phyloP scores from a whole-genome alignment of 2,797 vertebrate species.

The Muscicapa comitata region DNA sequence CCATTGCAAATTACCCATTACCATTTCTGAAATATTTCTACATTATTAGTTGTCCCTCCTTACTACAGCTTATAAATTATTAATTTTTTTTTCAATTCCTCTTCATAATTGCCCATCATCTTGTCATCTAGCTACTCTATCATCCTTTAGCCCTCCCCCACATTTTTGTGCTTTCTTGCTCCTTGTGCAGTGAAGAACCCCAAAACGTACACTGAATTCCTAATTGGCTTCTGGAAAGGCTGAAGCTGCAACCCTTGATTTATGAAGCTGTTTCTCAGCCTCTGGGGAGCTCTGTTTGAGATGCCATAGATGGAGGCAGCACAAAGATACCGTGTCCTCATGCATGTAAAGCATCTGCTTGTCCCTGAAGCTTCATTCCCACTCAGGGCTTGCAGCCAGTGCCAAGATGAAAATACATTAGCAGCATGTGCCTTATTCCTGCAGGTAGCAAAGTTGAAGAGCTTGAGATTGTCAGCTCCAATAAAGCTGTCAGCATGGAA shows the following conservation, averaged over 20 bases:
- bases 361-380: background rate
- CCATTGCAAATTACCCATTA: background rate
- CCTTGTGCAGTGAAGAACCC: background rate
- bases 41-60: background rate
- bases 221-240: slow-evolving; percentile 23
- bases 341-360: slow-evolving; percentile 24
- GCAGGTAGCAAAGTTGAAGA: background rate
- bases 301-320: background rate
- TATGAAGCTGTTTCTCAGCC: slow-evolving; percentile 41
- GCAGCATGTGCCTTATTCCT: background rate
- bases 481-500: slow-evolving; percentile 1
- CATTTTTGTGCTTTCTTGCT: background rate
- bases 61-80: background rate
- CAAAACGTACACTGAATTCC: background rate
- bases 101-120: background rate
- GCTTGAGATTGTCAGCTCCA: background rate
- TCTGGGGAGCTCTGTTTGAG: slow-evolving; percentile 29
- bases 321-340: background rate
- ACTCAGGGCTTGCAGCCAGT: background rate
- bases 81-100: background rate
- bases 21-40: background rate
- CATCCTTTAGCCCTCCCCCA: background rate
- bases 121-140: background rate
- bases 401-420: background rate
- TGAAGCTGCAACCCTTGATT: slow-evolving; percentile 36